Evolutionary conservation across 1,140 invertebrate genomes (phyloP).

Genomic region (Caligus rogercresseyi): DNA sequence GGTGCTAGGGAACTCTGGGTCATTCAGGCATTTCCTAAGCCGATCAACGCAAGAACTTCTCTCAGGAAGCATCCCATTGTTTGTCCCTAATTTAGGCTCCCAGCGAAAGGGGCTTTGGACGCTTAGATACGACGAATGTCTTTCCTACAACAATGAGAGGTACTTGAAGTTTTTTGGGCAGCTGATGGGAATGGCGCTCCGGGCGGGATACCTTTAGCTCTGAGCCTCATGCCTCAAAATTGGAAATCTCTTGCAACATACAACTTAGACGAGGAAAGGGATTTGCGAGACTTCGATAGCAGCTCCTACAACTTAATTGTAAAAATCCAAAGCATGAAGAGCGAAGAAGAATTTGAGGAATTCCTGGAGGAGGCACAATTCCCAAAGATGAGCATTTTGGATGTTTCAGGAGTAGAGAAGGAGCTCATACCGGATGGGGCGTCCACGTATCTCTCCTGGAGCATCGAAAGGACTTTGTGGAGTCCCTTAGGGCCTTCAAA

Average conservation of each 20-base stretch:
- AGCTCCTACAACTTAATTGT: constrained; percentile 31
- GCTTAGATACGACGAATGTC: constrained; percentile 27
- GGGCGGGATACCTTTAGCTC: constrained; percentile 31
- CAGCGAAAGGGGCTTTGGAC: constrained; percentile 12
- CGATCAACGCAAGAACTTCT: neutral
- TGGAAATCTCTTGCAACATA: constrained; percentile 29
- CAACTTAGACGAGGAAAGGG: constrained; percentile 26
- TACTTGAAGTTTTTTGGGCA: constrained; percentile 31
- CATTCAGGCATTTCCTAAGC: constrained; percentile 32
- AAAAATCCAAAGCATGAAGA: constrained; percentile 29
- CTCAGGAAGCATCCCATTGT: neutral
- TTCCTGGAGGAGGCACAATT: constrained; percentile 8
- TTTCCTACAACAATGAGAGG: constrained; percentile 29
- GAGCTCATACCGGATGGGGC: constrained; percentile 28
- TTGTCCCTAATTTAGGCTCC: neutral
- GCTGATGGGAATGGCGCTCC: constrained; percentile 30
- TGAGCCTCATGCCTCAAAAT: constrained; percentile 28
- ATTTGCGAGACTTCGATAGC: constrained; percentile 29
- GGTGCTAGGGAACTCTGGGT: constrained; percentile 33
- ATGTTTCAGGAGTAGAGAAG: constrained; percentile 25
- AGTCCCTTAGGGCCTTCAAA: constrained; percentile 27
- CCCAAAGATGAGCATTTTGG: constrained; percentile 16
- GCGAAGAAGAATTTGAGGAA: constrained; percentile 7
- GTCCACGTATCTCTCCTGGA: constrained; percentile 26
- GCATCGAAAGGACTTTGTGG: constrained; percentile 28